Conservation (phyloP, 2,888 invertebrate genomes). For the Coleophora flavipennella region DNA sequence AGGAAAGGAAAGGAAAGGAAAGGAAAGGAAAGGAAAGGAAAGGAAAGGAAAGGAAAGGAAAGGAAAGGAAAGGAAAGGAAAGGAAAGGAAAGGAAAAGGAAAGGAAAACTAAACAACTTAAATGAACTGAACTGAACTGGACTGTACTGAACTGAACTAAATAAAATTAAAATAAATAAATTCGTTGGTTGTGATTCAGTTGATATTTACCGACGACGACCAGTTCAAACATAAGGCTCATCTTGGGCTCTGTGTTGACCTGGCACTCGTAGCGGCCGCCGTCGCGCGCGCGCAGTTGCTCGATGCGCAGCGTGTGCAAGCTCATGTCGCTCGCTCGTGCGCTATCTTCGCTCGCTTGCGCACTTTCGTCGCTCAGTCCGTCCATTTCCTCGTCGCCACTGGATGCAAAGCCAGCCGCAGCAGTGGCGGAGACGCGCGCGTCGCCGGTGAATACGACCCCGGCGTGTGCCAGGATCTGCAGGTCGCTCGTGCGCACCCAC, state of each 20-base stretch:
- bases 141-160: too few species aligned
- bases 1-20: too few species aligned
- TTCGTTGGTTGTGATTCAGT: too few species aligned
- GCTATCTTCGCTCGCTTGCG: conserved; percentile 61
- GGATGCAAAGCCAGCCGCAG: conserved; percentile 57
- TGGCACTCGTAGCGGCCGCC: conserved; percentile 47
- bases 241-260: conserved; percentile 9
- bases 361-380: conserved; percentile 45
- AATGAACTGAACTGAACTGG: too few species aligned
- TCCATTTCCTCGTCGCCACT: conserved; percentile 75
- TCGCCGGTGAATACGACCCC: conserved; percentile 78
- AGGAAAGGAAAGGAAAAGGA: too few species aligned
- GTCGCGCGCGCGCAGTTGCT: conserved; percentile 72
- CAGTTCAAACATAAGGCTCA: conserved; percentile 6
- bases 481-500: conserved; percentile 80
- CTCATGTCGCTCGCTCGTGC: conserved; percentile 19
- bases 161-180: too few species aligned
- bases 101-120: too few species aligned
- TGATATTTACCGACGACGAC: conserved; percentile 2
- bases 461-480: conserved; percentile 79
- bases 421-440: conserved; percentile 67
- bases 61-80: too few species aligned
- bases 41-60: too few species aligned
- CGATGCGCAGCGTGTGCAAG: conserved; percentile 72
- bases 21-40: too few species aligned